phyloP scores from a whole-genome alignment of 2,797 vertebrate genomes.

The Heteromormyrus szaboi region DNA sequence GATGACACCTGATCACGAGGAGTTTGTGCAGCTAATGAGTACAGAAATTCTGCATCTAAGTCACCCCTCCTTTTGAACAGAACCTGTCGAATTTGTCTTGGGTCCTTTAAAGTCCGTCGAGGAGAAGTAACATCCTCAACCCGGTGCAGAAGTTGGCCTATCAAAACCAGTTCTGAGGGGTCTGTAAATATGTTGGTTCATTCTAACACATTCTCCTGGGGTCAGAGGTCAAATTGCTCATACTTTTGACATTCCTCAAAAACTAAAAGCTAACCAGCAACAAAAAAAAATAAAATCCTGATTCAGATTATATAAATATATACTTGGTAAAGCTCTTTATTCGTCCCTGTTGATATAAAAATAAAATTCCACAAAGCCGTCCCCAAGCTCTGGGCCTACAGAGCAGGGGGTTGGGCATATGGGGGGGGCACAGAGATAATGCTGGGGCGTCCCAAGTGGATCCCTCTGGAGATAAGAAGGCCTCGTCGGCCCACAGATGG shows the following conservation, averaged over 20 bases:
- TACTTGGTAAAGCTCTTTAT: neutral
- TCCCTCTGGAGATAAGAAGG: constrained; percentile 58
- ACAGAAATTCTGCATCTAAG: neutral
- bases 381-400: neutral
- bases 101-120: neutral
- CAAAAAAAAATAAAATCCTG: neutral
- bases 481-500: constrained; percentile 57
- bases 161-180: neutral
- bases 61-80: neutral
- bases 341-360: neutral
- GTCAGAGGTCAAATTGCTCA: neutral
- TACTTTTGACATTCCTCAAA: neutral
- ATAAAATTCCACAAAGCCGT: neutral
- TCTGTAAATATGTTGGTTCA: neutral
- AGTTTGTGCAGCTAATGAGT: neutral
- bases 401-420: neutral
- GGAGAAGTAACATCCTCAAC: neutral
- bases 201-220: neutral
- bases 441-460: constrained; percentile 50
- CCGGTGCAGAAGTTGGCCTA: neutral
- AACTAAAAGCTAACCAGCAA: neutral
- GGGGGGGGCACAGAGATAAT: neutral
- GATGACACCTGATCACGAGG: neutral
- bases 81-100: neutral
- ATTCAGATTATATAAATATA: neutral